Evolutionary conservation across 2,113 vertebrate species (phyloP), one percentile per base, ranked within the genome.

Genomic region (Perca fluviatilis): DNA sequence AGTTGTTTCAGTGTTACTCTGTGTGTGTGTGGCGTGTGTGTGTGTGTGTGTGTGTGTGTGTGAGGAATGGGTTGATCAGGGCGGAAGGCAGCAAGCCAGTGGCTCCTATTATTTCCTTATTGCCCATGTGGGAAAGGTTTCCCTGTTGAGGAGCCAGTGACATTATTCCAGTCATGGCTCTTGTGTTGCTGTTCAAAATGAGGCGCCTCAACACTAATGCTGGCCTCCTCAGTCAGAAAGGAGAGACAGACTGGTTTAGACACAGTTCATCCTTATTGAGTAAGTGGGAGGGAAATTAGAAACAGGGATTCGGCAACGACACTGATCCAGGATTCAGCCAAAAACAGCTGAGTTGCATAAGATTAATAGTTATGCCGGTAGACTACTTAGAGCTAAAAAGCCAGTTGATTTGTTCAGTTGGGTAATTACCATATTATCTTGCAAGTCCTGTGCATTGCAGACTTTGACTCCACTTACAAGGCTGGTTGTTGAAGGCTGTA

Each of bases 91-190:
- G 64, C 50, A 56, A 83, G 58, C 63, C 79, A 86, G 73, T 46
- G 75, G 66, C 65, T 74, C 40, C 27, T 68, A 77, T 79, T 84
- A 73, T 82, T 85, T 88, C 50, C 46, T 57, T 75, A 73, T 87
- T 76, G 60, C 60, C 73, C 82, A 84, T 90, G 63, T 79, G 77
- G 83, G 57, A 86, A 81, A 85, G 43, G 13, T 83, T 91, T 83
- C 73, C 2, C 3, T 19, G 53, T 36, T 57, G 54, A 72, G 69
- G 43, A 64, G 36, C 47, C 64, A 74, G 68, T 9, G 36, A 60
- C 67, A 62, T 25, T 84, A 62, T 83, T 86, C 69, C 25, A 79
- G 72, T 72, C 62, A 74, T 63, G 74, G 78, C 60, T 81, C 83
- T 62, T 33, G 21, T 78, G 79, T 71, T 61, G 30, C 50, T 73